A percentile compares a stretch with the other conserved stretches of the same genome.
Conservation (phyloP, 2,888 invertebrate genomes). For the Vandiemenella viatica region DNA sequence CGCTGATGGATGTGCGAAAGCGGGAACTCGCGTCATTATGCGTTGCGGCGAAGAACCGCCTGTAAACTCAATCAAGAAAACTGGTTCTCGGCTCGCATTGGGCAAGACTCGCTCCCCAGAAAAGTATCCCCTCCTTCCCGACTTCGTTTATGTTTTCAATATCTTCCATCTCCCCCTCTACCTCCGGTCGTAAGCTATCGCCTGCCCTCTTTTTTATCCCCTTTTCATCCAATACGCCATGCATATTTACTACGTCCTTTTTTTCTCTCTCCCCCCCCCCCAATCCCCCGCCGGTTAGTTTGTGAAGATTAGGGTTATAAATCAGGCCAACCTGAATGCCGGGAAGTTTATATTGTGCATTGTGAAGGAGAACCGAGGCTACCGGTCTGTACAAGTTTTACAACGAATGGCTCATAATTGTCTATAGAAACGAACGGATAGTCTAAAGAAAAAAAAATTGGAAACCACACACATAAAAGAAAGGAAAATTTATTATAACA, state of each 20-base stretch:
- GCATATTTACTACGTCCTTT: too few relatives aligned
- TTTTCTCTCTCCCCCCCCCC: not conserved
- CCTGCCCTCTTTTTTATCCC: not conserved
- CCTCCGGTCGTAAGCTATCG: not conserved
- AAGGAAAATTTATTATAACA: not conserved
- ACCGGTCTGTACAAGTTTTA: not conserved
- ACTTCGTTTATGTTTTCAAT: not conserved
- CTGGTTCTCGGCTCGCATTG: too few relatives aligned
- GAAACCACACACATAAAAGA: not conserved
- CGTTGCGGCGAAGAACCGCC: not conserved
- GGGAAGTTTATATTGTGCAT: not conserved
- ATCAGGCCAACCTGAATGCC: not conserved
- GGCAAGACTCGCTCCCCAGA: too few relatives aligned
- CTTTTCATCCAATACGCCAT: too few relatives aligned
- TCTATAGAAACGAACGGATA: not conserved
- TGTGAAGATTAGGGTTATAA: not conserved
- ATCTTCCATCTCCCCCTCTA: too few relatives aligned
- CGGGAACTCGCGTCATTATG: not conserved
- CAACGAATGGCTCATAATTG: not conserved
- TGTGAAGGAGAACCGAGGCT: not conserved
- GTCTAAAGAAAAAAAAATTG: not conserved
- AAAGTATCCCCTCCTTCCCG: not conserved
- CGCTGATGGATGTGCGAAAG: not conserved
- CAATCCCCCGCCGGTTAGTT: not conserved
- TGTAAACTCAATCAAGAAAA: not conserved